Conservation (phyloP, 2,888 invertebrate species). For the Idaea aversata region DNA sequence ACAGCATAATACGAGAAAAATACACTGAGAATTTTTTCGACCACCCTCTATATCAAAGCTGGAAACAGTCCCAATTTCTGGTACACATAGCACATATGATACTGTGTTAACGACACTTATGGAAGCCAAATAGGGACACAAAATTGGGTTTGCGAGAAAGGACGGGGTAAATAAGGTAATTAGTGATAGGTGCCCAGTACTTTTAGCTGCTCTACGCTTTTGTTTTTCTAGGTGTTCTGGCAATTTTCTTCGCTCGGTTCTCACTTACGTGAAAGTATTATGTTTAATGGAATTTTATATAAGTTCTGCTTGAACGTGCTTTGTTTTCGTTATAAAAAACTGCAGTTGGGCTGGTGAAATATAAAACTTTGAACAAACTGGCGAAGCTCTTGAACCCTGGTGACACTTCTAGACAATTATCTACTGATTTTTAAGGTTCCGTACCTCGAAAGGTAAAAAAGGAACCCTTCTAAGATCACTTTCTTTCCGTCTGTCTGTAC, state of each 20-base stretch:
- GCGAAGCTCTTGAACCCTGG: too few relatives aligned
- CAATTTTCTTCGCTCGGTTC: conserved; percentile 27
- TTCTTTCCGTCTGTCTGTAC: too few relatives aligned
- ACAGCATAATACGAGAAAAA: background rate
- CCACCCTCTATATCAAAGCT: conserved; percentile 34
- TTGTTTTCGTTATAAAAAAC: background rate
- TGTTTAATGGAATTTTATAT: conserved; percentile 14
- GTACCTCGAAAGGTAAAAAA: too few relatives aligned
- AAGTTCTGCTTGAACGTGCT: conserved; percentile 13
- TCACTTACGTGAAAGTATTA: conserved; percentile 15
- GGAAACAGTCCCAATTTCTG: conserved; percentile 36
- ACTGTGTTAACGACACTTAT: conserved; percentile 44
- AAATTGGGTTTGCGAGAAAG: conserved; percentile 37
- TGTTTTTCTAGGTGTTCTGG: conserved; percentile 21
- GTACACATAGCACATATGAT: conserved; percentile 29
- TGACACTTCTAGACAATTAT: too few relatives aligned
- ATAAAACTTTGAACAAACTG: too few relatives aligned
- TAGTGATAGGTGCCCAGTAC: conserved; percentile 32
- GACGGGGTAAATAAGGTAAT: conserved; percentile 51
- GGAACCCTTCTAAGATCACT: too few relatives aligned
- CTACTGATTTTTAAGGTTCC: too few relatives aligned
- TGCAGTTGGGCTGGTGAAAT: too few relatives aligned
- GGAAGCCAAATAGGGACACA: conserved; percentile 46
- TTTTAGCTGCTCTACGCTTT: conserved; percentile 12
- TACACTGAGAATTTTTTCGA: conserved; percentile 5